Conservation (phyloP, 2,113 vertebrate species). For the Phaethon lepturus region DNA sequence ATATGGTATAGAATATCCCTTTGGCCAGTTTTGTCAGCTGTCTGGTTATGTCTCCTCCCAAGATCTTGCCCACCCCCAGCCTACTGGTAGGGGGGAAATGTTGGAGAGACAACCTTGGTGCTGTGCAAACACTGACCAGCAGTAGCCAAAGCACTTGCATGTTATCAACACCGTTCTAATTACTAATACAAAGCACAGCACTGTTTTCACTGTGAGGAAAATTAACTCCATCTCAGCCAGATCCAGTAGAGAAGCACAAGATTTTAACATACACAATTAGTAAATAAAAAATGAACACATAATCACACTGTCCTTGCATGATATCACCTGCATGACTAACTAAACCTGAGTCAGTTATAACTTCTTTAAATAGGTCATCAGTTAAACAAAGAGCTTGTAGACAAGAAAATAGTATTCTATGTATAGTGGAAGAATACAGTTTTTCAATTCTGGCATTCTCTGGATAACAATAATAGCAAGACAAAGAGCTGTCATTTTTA, state of each 20-base stretch:
- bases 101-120: too few relatives aligned
- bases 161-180: too few relatives aligned
- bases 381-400: conserved; percentile 4
- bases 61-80: too few relatives aligned
- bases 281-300: not conserved
- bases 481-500: not conserved
- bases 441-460: not conserved
- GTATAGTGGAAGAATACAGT: not conserved
- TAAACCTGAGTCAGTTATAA: not conserved
- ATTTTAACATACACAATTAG: not conserved
- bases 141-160: too few relatives aligned
- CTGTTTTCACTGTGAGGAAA: too few relatives aligned
- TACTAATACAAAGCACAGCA: too few relatives aligned
- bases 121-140: too few relatives aligned
- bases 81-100: too few relatives aligned
- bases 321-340: not conserved
- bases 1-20: too few relatives aligned
- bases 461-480: not conserved
- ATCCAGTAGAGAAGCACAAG: not conserved
- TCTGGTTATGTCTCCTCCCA: too few relatives aligned
- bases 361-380: not conserved
- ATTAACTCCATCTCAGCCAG: too few relatives aligned
- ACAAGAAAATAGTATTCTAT: not conserved
- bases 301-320: not conserved
- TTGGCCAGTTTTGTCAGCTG: too few relatives aligned